Evolutionary conservation across 64 coral and sea anemone species (phyloP).

Genomic region (Astreopora myriophthalma): DNA sequence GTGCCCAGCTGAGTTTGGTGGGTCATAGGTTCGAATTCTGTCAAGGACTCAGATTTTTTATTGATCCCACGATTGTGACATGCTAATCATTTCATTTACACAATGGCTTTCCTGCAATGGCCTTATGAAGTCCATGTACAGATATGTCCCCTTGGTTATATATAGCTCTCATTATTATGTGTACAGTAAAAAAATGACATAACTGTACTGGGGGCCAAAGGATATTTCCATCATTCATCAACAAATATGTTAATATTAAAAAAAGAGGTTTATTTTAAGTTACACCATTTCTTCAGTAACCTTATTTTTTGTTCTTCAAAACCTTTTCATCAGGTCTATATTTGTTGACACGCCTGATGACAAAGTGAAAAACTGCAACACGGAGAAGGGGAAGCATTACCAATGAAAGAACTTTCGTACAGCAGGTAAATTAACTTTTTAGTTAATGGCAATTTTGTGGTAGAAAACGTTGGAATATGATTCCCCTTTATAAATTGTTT

Average conservation of each 20-base stretch:
- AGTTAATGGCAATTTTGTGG: background rate
- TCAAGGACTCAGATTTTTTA: background rate
- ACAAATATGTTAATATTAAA: conserved; percentile 12
- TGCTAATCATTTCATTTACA: too few relatives aligned
- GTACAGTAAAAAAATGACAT: background rate
- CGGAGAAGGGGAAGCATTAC: conserved; percentile 32
- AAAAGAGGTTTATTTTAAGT: background rate
- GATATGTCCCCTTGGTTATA: too few relatives aligned
- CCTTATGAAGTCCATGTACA: too few relatives aligned
- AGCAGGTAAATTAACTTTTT: background rate
- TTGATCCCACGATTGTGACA: too few relatives aligned
- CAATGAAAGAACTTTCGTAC: background rate
- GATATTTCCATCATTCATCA: background rate
- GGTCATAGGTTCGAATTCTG: background rate
- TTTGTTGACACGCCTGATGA: conserved; percentile 14
- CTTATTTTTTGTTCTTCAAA: background rate
- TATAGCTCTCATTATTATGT: background rate
- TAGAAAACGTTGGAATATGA: background rate
- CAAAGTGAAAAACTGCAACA: conserved; percentile 28
- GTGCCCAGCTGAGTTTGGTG: background rate
- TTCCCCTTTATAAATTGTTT: background rate
- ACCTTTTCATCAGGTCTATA: background rate
- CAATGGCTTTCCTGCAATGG: too few relatives aligned
- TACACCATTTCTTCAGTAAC: background rate
- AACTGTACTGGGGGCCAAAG: background rate